These are phyloP conservation scores for Psammodynastes pulverulentus DNA, from an alignment of 2,113 vertebrate species.

Conservation along the genomic window DNA sequence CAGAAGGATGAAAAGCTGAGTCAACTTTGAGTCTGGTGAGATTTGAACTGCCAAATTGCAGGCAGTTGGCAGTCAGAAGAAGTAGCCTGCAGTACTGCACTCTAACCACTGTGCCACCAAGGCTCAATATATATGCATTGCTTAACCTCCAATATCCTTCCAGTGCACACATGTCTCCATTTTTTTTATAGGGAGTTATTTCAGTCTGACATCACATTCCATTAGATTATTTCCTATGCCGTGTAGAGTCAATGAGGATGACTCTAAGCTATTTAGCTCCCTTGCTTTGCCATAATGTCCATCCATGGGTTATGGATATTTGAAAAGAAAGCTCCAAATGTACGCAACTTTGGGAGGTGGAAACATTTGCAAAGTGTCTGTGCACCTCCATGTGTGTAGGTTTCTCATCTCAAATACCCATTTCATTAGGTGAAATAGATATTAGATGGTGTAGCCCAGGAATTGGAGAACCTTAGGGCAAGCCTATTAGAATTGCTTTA, in stretches of 20 bases:
- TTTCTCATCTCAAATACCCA: not conserved
- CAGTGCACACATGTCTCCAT: no score
- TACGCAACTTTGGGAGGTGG: not conserved
- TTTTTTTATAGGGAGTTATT: not conserved
- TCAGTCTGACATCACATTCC: not conserved
- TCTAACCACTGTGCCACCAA: no score
- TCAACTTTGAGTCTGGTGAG: no score
- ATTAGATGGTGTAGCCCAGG: not conserved
- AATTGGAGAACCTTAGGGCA: not conserved
- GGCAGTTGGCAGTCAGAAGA: no score
- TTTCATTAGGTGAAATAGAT: not conserved
- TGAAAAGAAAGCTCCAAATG: not conserved
- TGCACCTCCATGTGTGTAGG: not conserved
- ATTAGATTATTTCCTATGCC: not conserved
- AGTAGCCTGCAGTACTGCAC: no score
- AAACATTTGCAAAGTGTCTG: not conserved
- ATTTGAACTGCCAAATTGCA: no score
- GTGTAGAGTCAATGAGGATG: not conserved
- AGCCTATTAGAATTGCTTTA: not conserved
- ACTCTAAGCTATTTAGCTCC: not conserved
- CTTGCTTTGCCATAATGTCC: not conserved
- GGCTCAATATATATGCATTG: no score
- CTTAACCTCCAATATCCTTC: no score
- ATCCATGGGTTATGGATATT: not conserved
- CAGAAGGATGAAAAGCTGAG: no score